A percentile compares a stretch with the other conserved stretches of the same genome.
Evolutionary conservation across 2,888 invertebrate genomes (phyloP).

Genomic region (Halictus quadricinctus): DNA sequence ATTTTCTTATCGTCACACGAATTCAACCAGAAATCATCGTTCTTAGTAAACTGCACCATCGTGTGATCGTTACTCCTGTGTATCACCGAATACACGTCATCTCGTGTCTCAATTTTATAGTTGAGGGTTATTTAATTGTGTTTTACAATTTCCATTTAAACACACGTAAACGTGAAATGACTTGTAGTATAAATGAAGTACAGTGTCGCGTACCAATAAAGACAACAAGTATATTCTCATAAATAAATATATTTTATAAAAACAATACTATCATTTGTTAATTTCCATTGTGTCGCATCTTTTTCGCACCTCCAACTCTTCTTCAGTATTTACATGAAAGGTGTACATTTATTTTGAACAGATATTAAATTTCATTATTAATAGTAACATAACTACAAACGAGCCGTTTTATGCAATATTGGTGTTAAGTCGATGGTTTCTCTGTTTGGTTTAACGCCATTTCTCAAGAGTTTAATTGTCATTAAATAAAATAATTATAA

Average conservation of each 20-base stretch:
- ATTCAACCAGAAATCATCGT: slow-evolving; percentile 19
- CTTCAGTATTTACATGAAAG: slow-evolving; percentile 17
- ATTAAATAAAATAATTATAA: not conserved
- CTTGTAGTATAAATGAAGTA: slow-evolving; percentile 11
- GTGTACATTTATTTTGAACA: slow-evolving; percentile 30
- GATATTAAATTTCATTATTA: slow-evolving; percentile 28
- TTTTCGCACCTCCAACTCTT: slow-evolving; percentile 17
- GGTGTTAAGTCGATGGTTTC: not conserved
- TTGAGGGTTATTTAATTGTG: not conserved
- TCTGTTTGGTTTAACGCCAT: not conserved
- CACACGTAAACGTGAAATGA: not conserved
- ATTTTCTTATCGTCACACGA: slow-evolving; percentile 25
- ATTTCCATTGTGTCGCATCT: slow-evolving; percentile 17
- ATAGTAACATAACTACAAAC: slow-evolving; percentile 37
- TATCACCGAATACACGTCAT: not conserved
- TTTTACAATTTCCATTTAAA: not conserved
- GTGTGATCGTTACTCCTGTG: not conserved
- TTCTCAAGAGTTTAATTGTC: too few relatives aligned
- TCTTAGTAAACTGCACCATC: not conserved
- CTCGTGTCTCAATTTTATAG: not conserved
- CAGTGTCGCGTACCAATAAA: slow-evolving; percentile 1
- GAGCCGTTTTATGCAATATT: not conserved
- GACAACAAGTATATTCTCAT: slow-evolving; percentile 39
- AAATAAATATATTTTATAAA: slow-evolving; percentile 56
- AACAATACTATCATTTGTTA: slow-evolving; percentile 32